phyloP scores from a whole-genome alignment of 2,888 invertebrate species.

The Scaptomyza tumidula region DNA sequence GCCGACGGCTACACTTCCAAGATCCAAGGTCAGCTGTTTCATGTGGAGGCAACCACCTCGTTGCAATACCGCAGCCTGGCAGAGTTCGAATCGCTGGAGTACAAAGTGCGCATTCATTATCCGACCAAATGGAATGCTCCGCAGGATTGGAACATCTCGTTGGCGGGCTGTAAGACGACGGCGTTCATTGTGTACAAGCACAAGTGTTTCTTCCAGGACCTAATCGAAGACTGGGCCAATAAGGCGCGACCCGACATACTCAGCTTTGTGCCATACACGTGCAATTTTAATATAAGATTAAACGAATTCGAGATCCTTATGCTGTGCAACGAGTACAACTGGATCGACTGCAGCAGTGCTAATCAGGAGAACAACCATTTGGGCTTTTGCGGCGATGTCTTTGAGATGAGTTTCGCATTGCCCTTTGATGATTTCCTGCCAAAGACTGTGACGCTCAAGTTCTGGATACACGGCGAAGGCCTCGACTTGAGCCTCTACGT shows the following conservation, averaged over 20 bases:
- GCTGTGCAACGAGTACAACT: slow-evolving; percentile 97
- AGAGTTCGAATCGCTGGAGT: slow-evolving; percentile 97
- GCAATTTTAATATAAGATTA: slow-evolving; percentile 94
- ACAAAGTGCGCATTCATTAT: slow-evolving; percentile 92
- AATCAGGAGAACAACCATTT: slow-evolving; percentile 97
- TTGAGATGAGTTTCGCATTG: slow-evolving; percentile 96
- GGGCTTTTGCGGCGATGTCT: slow-evolving; percentile 96
- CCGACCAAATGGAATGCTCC: slow-evolving; percentile 98
- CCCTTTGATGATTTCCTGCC: slow-evolving; percentile 98
- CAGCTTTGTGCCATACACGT: slow-evolving; percentile 98
- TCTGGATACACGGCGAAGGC: slow-evolving; percentile 98
- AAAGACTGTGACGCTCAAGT: slow-evolving; percentile 93
- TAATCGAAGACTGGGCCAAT: slow-evolving; percentile 98
- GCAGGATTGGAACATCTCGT: slow-evolving; percentile 95
- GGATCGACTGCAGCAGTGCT: slow-evolving; percentile 99
- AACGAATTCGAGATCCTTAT: slow-evolving; percentile 98
- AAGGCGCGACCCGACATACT: slow-evolving; percentile 97
- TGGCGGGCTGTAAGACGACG: slow-evolving; percentile 97
- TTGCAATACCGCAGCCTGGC: slow-evolving; percentile 96
- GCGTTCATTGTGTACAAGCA: slow-evolving; percentile 96
- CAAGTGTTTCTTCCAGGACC: slow-evolving; percentile 97
- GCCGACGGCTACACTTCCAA: slow-evolving; percentile 95
- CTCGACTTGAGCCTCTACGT: slow-evolving; percentile 95
- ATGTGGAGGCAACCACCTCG: slow-evolving; percentile 98
- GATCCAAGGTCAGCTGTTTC: slow-evolving; percentile 96